Percentiles rank a stretch among this genome's conserved stretches.
phyloP scores from a whole-genome alignment of 2,113 vertebrate genomes.

The Cygnus atratus region DNA sequence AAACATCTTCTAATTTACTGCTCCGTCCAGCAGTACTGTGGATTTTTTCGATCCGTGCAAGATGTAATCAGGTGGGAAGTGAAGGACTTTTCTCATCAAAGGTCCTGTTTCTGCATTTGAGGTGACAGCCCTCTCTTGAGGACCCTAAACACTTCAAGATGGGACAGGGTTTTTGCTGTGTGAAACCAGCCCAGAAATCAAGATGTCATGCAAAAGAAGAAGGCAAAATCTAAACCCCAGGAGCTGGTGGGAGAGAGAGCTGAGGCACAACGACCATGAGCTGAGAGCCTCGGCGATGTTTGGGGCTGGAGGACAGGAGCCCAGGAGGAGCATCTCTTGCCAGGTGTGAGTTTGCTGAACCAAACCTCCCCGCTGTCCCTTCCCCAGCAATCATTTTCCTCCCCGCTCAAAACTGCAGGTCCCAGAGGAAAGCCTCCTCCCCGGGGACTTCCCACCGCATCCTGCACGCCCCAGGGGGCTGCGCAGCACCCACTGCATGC shows the following conservation, averaged over 20 bases:
- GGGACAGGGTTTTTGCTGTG: neutral
- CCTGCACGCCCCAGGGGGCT: neutral
- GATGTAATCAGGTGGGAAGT: neutral
- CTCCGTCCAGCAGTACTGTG: neutral
- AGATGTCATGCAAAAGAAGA: fast-evolving
- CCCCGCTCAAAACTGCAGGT: neutral
- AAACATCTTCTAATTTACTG: neutral
- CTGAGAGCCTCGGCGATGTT: neutral
- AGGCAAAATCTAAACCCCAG: neutral
- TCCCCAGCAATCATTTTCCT: neutral
- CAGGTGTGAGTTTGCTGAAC: neutral
- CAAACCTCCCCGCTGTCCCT: too few species aligned
- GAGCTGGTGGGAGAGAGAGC: neutral
- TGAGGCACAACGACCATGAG: neutral
- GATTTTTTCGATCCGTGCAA: neutral
- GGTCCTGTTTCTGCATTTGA: neutral
- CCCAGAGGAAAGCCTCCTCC: neutral
- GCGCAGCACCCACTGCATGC: neutral
- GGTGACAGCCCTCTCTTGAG: neutral
- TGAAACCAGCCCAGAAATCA: neutral
- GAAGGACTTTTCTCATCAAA: neutral
- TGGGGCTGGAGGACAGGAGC: fast-evolving
- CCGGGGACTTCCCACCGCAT: neutral
- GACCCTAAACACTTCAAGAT: neutral
- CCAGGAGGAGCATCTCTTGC: neutral